phyloP scores from a whole-genome alignment of 2,797 vertebrate species.

The Argyrosomus regius region DNA sequence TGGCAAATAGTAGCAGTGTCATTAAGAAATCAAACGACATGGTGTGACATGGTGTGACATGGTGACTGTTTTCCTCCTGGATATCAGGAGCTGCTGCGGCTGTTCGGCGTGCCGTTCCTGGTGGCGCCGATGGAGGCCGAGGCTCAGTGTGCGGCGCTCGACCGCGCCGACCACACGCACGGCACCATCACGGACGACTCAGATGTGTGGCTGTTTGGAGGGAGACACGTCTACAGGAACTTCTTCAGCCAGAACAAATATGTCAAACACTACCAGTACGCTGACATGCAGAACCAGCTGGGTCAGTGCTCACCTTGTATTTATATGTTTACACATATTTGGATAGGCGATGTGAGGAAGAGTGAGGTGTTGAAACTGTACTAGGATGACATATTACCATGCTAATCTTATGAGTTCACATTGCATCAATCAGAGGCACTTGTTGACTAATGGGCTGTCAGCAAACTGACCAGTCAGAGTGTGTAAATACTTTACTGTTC shows the following conservation, averaged over 20 bases:
- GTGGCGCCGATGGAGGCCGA: conserved; percentile 97
- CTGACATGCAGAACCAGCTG: conserved; percentile 93
- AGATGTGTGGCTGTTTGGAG: conserved; percentile 98
- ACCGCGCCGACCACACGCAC: conserved; percentile 92
- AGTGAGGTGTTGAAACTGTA: conserved; percentile 23
- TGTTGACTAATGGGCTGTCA: conserved; percentile 31
- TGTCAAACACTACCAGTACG: conserved; percentile 92
- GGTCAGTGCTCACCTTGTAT: conserved; percentile 79
- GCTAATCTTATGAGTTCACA: conserved; percentile 39
- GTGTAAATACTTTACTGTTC: neutral
- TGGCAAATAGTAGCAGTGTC: neutral
- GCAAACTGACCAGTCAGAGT: neutral
- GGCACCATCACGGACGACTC: conserved; percentile 99
- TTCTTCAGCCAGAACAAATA: conserved; percentile 97
- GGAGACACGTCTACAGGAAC: conserved; percentile 96
- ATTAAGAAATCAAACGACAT: neutral
- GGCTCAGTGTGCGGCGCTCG: conserved; percentile 94
- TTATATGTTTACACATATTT: neutral
- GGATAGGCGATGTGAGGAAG: neutral
- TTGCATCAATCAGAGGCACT: conserved; percentile 19
- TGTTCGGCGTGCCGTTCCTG: conserved; percentile 95
- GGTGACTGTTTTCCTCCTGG: neutral
- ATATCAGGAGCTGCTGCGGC: conserved; percentile 91
- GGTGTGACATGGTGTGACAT: neutral
- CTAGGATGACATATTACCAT: neutral